A percentile compares a stretch with the other conserved stretches of the same genome.
phyloP scores from a whole-genome alignment of 2,797 vertebrate species.

The Platalea minor region DNA sequence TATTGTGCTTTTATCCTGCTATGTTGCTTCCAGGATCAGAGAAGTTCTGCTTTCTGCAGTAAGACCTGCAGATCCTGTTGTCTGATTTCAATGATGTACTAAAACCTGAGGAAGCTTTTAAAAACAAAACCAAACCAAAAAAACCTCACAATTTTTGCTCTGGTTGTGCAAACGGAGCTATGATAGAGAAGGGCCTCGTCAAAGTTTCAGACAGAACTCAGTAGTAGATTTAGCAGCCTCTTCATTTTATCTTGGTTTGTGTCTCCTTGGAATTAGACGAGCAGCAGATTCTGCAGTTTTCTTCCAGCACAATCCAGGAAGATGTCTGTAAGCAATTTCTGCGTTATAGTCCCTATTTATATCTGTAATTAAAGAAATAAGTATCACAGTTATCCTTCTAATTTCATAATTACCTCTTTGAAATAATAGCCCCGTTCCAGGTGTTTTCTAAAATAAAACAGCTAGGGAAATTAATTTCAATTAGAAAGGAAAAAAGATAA shows the following conservation, averaged over 20 bases:
- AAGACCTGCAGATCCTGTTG: not conserved
- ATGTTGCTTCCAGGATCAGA: not conserved
- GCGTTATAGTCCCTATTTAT: constrained; percentile 19
- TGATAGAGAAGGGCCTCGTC: not conserved
- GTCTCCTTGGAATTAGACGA: not conserved
- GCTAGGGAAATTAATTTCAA: constrained; percentile 75
- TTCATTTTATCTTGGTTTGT: not conserved
- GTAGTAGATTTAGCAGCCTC: not conserved
- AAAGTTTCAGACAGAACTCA: not conserved
- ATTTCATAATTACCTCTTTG: constrained; percentile 76
- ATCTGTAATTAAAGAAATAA: constrained; percentile 55
- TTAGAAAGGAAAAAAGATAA: constrained; percentile 69
- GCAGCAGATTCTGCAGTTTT: constrained; percentile 12
- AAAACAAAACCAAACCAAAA: too few species aligned
- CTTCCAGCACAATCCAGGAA: not conserved
- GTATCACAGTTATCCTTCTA: constrained; percentile 66
- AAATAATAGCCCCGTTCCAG: constrained; percentile 72
- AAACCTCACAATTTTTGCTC: not conserved
- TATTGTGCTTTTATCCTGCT: not conserved
- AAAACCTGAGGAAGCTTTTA: not conserved
- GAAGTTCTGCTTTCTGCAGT: not conserved
- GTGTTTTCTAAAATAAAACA: constrained; percentile 76
- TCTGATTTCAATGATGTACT: not conserved
- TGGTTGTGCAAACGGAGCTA: not conserved
- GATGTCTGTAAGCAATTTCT: constrained; percentile 35